Base-by-base conservation (phyloP, 2,113 vertebrate species). In the Thamnaconus septentrionalis region DNA sequence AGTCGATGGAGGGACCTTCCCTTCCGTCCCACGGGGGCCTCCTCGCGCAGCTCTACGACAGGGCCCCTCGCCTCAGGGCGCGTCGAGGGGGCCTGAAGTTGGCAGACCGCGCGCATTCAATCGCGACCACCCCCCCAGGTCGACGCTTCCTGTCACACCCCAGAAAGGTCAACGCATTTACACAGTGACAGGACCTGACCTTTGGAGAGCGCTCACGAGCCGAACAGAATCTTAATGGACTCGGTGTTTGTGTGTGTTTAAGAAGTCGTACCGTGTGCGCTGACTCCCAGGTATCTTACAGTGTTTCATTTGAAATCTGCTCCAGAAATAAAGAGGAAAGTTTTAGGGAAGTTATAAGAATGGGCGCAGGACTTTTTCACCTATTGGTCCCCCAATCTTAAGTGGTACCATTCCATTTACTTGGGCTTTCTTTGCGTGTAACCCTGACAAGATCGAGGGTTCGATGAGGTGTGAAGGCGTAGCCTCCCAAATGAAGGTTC, bases 131-230 rank as follows among this genome's bases (percentile, higher is more conserved):
- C 70, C 75, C 76, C 67, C 56, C 61, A 41, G 69, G 74, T 67
- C 75, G 68, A 61, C 47, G 42, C 68, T 79, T 61, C 50, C 79
- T 83, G 85, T 88, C 85, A 87, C 79, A 79, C 76, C 68, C 63
- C 3, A 56, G 69, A 91, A 91, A 90, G 88, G 88, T 88, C 87
- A 85, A 63, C 76, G 50, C 84, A 80, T 87, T 86, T 80, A 88
- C 78, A 79, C 82, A 68, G 81, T 88, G 87, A 89, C 86, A 84
- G 78, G 85, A 63, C 67, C 63, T 85, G 84, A 90, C 90, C 87
- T 90, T 89, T 89, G 69, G 78, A 85, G 4, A 6, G 74, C 62
- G 53, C 72, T 68, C 77, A n/a, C 56, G 65, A 71, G 67, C 75
- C 2, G 62, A 55, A 4, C 4, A n/a, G 85, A 89, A 89, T 88